Evolutionary conservation across 1,140 invertebrate species (phyloP).

Genomic region (Atta cephalotes): DNA sequence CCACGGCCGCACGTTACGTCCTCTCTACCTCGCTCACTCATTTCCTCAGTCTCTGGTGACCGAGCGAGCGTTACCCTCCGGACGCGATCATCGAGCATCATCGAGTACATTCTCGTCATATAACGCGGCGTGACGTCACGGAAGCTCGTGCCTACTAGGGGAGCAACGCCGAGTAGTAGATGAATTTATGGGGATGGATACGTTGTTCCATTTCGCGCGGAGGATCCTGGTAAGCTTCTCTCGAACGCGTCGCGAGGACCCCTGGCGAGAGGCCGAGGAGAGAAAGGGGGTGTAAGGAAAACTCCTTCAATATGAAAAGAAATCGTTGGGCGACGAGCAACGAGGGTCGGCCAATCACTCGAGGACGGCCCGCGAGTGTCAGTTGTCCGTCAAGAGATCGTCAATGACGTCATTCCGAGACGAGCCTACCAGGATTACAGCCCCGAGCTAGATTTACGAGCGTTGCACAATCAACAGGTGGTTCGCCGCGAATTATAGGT

Average conservation of each 20-base stretch:
- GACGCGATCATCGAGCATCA: conserved; percentile 23
- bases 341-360: conserved; percentile 41
- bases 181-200: conserved; percentile 76
- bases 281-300: conserved; percentile 55
- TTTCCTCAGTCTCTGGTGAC: neutral
- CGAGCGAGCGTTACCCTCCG: neutral
- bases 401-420: conserved; percentile 86
- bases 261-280: neutral
- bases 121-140: conserved; percentile 81
- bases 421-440: conserved; percentile 86
- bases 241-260: conserved; percentile 63
- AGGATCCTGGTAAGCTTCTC: conserved; percentile 75
- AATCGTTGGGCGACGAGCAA: conserved; percentile 11
- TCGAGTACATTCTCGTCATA: conserved; percentile 56
- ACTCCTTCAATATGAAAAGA: conserved; percentile 11
- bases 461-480: conserved; percentile 80
- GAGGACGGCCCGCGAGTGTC: conserved; percentile 74
- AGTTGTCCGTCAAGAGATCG: conserved; percentile 84
- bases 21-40: neutral
- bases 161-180: conserved; percentile 80
- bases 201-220: conserved; percentile 63
- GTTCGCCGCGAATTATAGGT: conserved; percentile 12
- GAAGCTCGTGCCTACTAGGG: conserved; percentile 82
- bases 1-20: neutral
- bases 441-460: conserved; percentile 85